phyloP scores from a whole-genome alignment of 35 echinoderm and acorn worm species.

The Holothuria glaberrima region DNA sequence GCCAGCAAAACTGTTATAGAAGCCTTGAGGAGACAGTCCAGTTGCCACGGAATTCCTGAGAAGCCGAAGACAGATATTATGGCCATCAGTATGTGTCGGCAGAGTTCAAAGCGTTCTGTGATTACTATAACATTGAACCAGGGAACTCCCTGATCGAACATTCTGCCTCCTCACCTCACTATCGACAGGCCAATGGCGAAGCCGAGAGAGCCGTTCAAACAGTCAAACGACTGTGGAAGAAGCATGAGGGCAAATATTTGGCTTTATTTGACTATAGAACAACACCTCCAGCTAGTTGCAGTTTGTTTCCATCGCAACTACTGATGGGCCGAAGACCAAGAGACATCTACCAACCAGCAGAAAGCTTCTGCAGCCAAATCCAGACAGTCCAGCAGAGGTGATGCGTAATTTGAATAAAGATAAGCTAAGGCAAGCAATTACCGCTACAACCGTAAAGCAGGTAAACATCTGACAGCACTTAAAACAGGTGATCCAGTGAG shows the following conservation, averaged over 20 bases:
- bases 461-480: constrained; percentile 55
- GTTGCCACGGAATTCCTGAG: constrained; percentile 67
- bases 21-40: constrained; percentile 60
- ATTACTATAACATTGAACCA: constrained; percentile 68
- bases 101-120: constrained; percentile 64
- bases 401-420: constrained; percentile 25
- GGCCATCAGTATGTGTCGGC: too few relatives aligned
- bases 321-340: constrained; percentile 77
- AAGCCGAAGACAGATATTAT: constrained; percentile 40
- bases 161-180: constrained; percentile 56
- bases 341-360: constrained; percentile 55
- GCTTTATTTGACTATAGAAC: constrained; percentile 76
- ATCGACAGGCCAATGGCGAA: constrained; percentile 73
- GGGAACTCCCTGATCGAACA: too few relatives aligned
- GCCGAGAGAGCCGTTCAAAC: constrained; percentile 72
- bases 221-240: constrained; percentile 69
- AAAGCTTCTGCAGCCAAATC: constrained; percentile 59
- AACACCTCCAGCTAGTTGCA: constrained; percentile 64
- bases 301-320: constrained; percentile 72
- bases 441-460: constrained; percentile 62
- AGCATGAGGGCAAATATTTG: constrained; percentile 65
- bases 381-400: constrained; percentile 6
- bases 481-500: constrained; percentile 65
- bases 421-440: constrained; percentile 30
- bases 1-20: constrained; percentile 39